These are phyloP conservation scores for Molorchus minor DNA, from an alignment of 2,888 invertebrate genomes.

Conservation along the genomic window DNA sequence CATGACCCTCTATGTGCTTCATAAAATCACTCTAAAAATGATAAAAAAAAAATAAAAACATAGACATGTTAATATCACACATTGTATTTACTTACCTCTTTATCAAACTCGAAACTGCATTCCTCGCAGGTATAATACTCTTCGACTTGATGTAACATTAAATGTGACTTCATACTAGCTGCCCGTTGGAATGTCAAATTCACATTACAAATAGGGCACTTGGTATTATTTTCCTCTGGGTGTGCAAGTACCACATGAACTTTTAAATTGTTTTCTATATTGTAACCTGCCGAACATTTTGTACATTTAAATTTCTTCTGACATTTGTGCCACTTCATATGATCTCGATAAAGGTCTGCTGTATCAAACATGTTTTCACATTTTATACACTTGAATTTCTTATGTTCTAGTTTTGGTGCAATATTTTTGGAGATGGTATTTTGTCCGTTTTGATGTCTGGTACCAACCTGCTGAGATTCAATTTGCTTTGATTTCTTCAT, in stretches of 20 bases:
- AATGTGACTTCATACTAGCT: constrained; percentile 60
- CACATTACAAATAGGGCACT: constrained; percentile 59
- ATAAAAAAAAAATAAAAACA: too few species aligned
- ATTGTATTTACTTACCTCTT: constrained; percentile 50
- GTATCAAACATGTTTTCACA: constrained; percentile 53
- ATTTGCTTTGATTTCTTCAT: background rate
- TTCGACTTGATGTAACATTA: constrained; percentile 59
- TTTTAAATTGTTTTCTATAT: constrained; percentile 59
- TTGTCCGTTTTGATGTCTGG: too few species aligned
- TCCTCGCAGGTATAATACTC: constrained; percentile 58
- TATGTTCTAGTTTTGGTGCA: background rate
- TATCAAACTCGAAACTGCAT: constrained; percentile 58
- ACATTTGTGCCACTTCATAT: constrained; percentile 54
- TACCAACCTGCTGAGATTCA: background rate
- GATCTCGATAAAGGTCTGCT: constrained; percentile 49
- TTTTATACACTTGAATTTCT: constrained; percentile 47
- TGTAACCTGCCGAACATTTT: constrained; percentile 55
- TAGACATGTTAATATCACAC: constrained; percentile 3
- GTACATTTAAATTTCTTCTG: constrained; percentile 57
- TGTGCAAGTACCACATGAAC: constrained; percentile 57
- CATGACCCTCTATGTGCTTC: constrained; percentile 59
- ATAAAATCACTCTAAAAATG: constrained; percentile 65
- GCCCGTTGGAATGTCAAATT: constrained; percentile 54
- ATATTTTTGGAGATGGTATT: background rate
- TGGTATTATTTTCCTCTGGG: constrained; percentile 45